phyloP scores from a whole-genome alignment of 2,797 vertebrate species.

The Scolopax rusticola region DNA sequence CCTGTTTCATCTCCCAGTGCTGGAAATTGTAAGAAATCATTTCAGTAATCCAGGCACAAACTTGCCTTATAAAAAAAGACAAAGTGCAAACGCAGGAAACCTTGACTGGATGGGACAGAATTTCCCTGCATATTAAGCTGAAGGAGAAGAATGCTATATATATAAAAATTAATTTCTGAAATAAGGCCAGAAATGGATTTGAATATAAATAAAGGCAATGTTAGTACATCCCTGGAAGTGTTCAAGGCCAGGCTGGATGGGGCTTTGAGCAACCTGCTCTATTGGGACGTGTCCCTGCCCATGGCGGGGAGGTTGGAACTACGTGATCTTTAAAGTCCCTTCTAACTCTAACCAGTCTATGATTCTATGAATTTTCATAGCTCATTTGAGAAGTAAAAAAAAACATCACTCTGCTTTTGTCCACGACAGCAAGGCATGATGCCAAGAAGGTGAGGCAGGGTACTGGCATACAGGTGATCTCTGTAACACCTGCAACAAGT shows the following conservation, averaged over 20 bases:
- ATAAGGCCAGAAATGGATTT: neutral
- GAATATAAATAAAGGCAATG: neutral
- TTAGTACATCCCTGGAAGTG: neutral
- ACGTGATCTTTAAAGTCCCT: no score
- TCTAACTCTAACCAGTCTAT: no score
- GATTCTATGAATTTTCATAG: neutral
- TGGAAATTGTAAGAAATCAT: neutral
- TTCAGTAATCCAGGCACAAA: neutral
- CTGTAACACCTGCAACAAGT: neutral
- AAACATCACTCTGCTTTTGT: neutral
- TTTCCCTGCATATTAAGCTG: neutral
- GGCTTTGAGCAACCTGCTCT: no score
- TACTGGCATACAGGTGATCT: neutral
- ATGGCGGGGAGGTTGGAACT: no score
- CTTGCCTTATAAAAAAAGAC: neutral
- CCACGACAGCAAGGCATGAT: neutral
- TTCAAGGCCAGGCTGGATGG: no score
- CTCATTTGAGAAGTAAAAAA: neutral
- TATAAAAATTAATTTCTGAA: neutral
- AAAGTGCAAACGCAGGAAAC: neutral
- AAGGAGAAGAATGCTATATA: neutral
- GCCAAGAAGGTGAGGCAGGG: neutral
- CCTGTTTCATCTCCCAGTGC: neutral
- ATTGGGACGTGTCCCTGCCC: no score
- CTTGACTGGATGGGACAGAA: neutral